Base-by-base conservation (phyloP, 2,888 invertebrate species). In the Ennomos fuscantarius region DNA sequence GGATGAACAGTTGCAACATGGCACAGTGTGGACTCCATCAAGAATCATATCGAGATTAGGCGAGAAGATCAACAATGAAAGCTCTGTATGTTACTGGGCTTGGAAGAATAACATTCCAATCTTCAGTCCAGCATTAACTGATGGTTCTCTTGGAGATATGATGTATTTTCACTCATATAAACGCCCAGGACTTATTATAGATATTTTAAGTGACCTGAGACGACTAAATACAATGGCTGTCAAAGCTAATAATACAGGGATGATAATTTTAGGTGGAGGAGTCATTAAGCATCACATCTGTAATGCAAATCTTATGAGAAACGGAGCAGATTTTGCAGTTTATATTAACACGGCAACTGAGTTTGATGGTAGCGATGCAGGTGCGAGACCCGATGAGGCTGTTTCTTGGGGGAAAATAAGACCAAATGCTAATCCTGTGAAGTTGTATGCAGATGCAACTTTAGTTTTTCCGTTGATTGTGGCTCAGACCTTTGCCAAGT, bases 291-390 rank as follows among this genome's bases (percentile, higher is more conserved):
- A 99, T 89, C 99, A 99, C 81, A 99, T 99, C 70, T 99, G 98
- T 87, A 99, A 99, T 93, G 99, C 99, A 1, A 99, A 99, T 93
- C 93, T 99, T 54, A 99, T 99, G 99, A 94, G 99, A 69, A 99
- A 99, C 84, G 99, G 99, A 11, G 98, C 99, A 0, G 98, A 99
- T 84, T 99, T 93, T 88, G 94, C 98, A 0, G 98, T 99, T 0
- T 99, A 96, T 84, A 91, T 99, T 9, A 99, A 99, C 84, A 99
- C 99, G 0, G 96, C 96, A 0, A 95, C 96, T 33, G 99, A 99
- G 87, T 99, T 96, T 93, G 99, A 99, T 92, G 99, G 98, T 0
- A 99, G 98, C 79, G 99, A 99, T 84, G 96, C 99, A 34, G 99
- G 99, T 0, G 99, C 99, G 0, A 93, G 97, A 55, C 99, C 99